A percentile compares a stretch with the other conserved stretches of the same genome.
These are phyloP conservation scores for Priocnemis perturbator DNA, from an alignment of 2,888 invertebrate genomes.

Conservation along the genomic window DNA sequence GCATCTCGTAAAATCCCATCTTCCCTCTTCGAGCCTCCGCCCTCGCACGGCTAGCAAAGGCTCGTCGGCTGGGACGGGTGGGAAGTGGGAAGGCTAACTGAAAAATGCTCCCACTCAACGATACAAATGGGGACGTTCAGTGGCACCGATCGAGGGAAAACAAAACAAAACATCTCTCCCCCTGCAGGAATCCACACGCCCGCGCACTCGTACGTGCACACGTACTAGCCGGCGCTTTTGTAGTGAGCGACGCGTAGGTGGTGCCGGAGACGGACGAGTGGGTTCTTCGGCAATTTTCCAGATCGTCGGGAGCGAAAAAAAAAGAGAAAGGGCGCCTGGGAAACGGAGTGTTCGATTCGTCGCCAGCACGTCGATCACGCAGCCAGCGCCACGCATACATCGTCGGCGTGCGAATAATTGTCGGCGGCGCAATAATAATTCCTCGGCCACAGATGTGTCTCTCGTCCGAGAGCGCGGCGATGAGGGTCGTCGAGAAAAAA, in stretches of 20 bases:
- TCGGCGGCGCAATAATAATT: too few relatives aligned
- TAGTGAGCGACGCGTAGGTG: neutral
- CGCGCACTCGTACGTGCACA: neutral
- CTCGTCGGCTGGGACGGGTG: constrained; percentile 8
- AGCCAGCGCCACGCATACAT: too few relatives aligned
- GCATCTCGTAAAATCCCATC: constrained; percentile 56
- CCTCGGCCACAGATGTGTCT: too few relatives aligned
- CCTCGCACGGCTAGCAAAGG: neutral
- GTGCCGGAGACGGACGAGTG: constrained; percentile 10
- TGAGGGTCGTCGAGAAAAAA: too few relatives aligned
- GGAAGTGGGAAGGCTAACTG: constrained; percentile 43
- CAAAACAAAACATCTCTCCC: constrained; percentile 54
- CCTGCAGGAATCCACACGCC: constrained; percentile 12
- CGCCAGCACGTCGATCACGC: too few relatives aligned
- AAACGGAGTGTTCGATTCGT: too few relatives aligned
- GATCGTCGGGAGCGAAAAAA: neutral
- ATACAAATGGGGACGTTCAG: constrained; percentile 67
- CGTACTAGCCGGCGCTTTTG: neutral
- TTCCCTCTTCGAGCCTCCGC: constrained; percentile 23
- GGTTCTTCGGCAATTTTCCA: constrained; percentile 11
- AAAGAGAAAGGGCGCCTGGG: neutral
- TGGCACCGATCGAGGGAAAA: constrained; percentile 57
- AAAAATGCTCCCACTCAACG: constrained; percentile 67
- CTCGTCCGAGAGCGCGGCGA: too few relatives aligned
- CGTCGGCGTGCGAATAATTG: too few relatives aligned